Base-by-base conservation (phyloP, 2,113 vertebrate genomes). In the Eptesicus fuscus region DNA sequence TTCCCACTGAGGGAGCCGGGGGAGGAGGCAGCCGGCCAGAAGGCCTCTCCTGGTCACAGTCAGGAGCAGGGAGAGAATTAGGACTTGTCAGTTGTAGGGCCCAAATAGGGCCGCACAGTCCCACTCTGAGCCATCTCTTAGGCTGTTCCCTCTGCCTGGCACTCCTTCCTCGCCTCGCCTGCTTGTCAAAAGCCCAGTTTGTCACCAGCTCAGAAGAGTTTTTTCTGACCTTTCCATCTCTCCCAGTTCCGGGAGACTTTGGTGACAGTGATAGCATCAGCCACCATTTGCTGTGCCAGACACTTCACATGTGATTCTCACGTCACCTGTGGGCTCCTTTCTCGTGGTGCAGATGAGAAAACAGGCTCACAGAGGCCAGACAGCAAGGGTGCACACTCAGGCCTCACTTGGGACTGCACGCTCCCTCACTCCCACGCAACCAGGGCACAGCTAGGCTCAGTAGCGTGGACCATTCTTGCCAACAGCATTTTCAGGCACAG, bases 381-480 rank as follows among this genome's bases (percentile, higher is more conserved):
- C 14, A 3, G 35, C 47, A 42, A 49, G 44, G 28, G 0, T 1
- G 17, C 20, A 12, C 14, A 49, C 7, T 2, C 5, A 11, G 14
- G 30, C 32, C 8, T 32, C 44, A 0, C 8, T 25, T 17, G 3
- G 5, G 40, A 35, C 61, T 5, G 0, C 11, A 5, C 5, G 6
- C 47, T 32, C 18, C 5, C 1, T 18, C 13, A 2, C 40, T 16
- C 32, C 14, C 8, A 4, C 23, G 20, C n/a, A 18, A 11, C 28
- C 16, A 0, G 71, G 49, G 12, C 9, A 9, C 6, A 0, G 9
- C 28, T 1, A 3, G 7, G 1, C 49, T 61, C 70, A 9, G 18
- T 0, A 7, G 8, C 7, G 0, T 8, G 23, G 37, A 14, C 32
- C 4, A 0, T 2, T 40, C 3, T 1, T 13, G 49, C 4, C 73